These are phyloP conservation scores for Pyrrhia umbra DNA, from an alignment of 2,888 invertebrate genomes.

Conservation along the genomic window DNA sequence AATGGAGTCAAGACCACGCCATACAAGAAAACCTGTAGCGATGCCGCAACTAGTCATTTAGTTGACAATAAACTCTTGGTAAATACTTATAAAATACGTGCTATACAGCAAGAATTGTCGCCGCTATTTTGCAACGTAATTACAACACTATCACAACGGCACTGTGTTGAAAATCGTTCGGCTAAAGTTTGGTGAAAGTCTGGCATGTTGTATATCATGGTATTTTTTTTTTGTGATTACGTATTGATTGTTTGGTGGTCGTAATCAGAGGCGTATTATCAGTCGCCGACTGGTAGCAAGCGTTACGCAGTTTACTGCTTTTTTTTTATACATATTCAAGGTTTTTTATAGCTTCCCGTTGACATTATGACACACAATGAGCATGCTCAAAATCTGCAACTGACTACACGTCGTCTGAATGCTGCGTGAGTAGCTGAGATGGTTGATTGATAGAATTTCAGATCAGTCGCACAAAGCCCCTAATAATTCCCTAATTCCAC, in stretches of 20 bases:
- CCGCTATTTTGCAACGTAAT: slow-evolving; percentile 65
- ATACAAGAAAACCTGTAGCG: slow-evolving; percentile 31
- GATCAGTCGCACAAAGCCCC: too few relatives aligned
- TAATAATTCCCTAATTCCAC: too few relatives aligned
- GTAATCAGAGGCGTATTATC: slow-evolving; percentile 3
- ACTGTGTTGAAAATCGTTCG: slow-evolving; percentile 65
- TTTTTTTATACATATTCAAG: background rate
- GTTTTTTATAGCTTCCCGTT: background rate
- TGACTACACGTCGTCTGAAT: too few relatives aligned
- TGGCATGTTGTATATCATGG: background rate
- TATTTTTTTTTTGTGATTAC: slow-evolving; percentile 18
- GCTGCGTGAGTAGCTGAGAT: too few relatives aligned
- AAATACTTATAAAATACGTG: slow-evolving; percentile 66
- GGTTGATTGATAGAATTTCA: too few relatives aligned
- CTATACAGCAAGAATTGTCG: slow-evolving; percentile 42
- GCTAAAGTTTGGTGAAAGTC: slow-evolving; percentile 49
- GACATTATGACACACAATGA: too few relatives aligned
- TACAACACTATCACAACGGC: slow-evolving; percentile 65
- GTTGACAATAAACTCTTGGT: slow-evolving; percentile 53
- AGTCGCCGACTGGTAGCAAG: background rate
- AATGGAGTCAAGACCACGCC: slow-evolving; percentile 10
- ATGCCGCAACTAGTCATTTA: slow-evolving; percentile 58
- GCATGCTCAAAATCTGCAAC: too few relatives aligned
- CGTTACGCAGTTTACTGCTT: background rate
- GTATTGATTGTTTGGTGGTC: slow-evolving; percentile 13